Evolutionary conservation across 2,888 invertebrate species (phyloP).

Genomic region (Orchesella flavescens): DNA sequence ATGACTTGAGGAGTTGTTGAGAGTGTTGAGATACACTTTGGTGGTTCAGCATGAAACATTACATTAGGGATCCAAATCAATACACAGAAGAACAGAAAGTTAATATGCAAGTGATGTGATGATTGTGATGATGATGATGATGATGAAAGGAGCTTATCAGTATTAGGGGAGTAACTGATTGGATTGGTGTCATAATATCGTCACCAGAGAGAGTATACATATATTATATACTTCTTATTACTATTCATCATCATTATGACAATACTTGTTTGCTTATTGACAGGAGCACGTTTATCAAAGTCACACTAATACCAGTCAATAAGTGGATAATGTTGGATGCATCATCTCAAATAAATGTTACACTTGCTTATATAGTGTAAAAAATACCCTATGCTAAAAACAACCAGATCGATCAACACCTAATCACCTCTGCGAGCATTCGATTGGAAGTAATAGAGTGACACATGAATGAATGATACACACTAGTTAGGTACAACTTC

Average conservation of each 20-base stretch:
- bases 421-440: background rate
- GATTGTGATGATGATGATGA: no score
- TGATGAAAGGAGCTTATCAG: slow-evolving; percentile 33
- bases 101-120: slow-evolving; percentile 1
- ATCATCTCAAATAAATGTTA: no score
- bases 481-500: no score
- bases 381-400: background rate
- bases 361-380: no score
- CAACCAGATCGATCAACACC: slow-evolving; percentile 1
- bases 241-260: slow-evolving; percentile 18
- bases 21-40: no score
- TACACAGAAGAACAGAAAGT: background rate
- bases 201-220: slow-evolving; percentile 9
- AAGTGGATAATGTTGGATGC: slow-evolving; percentile 15
- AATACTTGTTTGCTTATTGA: slow-evolving; percentile 41
- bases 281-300: slow-evolving; percentile 39
- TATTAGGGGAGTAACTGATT: slow-evolving; percentile 37
- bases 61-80: no score
- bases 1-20: no score
- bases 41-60: no score
- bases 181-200: slow-evolving; percentile 33
- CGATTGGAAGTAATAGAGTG: background rate
- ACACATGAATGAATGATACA: background rate
- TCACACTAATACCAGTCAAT: slow-evolving; percentile 33
- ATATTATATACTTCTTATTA: background rate